These are phyloP conservation scores for Tanytarsus gracilentus DNA, from an alignment of 2,888 invertebrate species.

Conservation along the genomic window DNA sequence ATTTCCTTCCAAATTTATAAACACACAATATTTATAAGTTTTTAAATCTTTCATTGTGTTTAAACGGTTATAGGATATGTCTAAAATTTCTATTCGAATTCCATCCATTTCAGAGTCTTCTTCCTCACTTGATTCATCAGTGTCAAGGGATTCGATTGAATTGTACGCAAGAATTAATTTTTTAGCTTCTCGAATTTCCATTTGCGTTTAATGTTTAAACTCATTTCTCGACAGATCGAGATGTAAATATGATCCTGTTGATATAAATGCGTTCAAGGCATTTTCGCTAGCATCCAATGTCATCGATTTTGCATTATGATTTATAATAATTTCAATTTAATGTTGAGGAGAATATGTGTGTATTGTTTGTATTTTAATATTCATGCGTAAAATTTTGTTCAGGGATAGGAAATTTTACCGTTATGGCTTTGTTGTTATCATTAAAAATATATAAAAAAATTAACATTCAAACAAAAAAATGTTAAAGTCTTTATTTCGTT, in stretches of 20 bases:
- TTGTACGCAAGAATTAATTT: background rate
- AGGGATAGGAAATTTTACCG: too few relatives aligned
- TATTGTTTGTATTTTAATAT: too few relatives aligned
- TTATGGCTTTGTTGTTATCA: too few relatives aligned
- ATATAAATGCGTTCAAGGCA: background rate
- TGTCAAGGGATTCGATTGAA: background rate
- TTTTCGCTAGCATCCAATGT: background rate
- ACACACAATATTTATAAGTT: background rate
- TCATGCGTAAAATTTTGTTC: too few relatives aligned
- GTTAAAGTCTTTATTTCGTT: background rate
- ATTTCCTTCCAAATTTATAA: background rate
- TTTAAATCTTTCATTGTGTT: background rate
- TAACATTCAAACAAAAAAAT: too few relatives aligned
- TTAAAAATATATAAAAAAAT: too few relatives aligned
- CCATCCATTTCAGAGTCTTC: background rate
- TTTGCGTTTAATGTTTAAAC: background rate
- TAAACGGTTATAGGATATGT: conserved; percentile 10
- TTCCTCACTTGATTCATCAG: background rate
- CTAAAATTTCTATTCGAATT: background rate
- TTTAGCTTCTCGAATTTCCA: background rate
- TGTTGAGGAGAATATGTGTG: background rate
- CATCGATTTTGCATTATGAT: background rate
- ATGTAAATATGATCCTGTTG: background rate
- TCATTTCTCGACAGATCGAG: conserved; percentile 8
- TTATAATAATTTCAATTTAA: background rate